Evolutionary conservation across 2,113 vertebrate genomes (phyloP).

Genomic region (Epinephelus lanceolatus): DNA sequence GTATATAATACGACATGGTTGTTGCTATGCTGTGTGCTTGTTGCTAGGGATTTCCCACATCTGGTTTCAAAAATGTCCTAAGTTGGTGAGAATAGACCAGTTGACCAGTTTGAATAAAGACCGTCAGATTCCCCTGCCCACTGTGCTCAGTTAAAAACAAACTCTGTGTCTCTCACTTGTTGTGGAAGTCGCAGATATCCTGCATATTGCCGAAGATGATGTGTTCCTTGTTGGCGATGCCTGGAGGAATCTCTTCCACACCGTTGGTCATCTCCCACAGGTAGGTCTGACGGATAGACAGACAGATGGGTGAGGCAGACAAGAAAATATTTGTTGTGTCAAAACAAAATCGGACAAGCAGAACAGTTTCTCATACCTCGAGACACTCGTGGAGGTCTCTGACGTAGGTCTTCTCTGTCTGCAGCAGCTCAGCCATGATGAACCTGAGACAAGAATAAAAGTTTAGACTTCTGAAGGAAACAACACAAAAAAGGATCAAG

Average conservation of each 20-base stretch:
- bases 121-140: neutral
- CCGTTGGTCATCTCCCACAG: slow-evolving; percentile 98
- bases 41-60: neutral
- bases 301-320: neutral
- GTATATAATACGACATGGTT: neutral
- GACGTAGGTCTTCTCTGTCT: slow-evolving; percentile 98
- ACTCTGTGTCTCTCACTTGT: slow-evolving; percentile 87
- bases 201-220: slow-evolving; percentile 99
- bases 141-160: neutral
- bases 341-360: neutral
- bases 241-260: slow-evolving; percentile 94
- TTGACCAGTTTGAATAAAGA: neutral
- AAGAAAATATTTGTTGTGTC: neutral
- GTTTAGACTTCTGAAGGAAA: neutral
- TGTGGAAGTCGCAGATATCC: slow-evolving; percentile 98
- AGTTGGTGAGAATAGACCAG: neutral
- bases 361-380: slow-evolving; percentile 84
- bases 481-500: neutral
- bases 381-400: slow-evolving; percentile 96
- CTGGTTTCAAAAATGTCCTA: neutral
- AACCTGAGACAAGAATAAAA: slow-evolving; percentile 84
- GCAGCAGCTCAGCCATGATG: slow-evolving; percentile 98
- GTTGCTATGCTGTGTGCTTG: neutral
- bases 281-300: slow-evolving; percentile 88
- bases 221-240: slow-evolving; percentile 95